Base-by-base conservation (phyloP, 2,888 invertebrate species). In the Nebria salina region DNA sequence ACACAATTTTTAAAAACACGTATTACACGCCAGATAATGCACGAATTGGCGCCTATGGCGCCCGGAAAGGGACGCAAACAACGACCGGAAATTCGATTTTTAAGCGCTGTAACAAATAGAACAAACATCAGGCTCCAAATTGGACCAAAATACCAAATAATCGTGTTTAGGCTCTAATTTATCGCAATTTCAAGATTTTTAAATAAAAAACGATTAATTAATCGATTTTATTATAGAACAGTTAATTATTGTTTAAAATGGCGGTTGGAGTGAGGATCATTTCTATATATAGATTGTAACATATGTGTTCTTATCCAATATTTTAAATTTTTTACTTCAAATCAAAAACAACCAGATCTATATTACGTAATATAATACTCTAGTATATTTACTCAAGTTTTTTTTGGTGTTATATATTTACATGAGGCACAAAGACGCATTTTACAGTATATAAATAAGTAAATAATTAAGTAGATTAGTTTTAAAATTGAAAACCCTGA, bases 11-110 rank as follows among this genome's bases (percentile, higher is more conserved):
- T 70, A 26, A 15, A 54, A 26, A 64, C 13, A 54, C 7, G 20
- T 70, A 6, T 70, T 26, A 20, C 34, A 72, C 20, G 66, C n/a
- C 34, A 34, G 34, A 34, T 4, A 34, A 34, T 34, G 70, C 54
- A 54, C 54, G 2, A 54, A 54, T 54, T 42, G 80, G 80, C 80
- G 80, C 80, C 15, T 9, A 15, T n/a, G 34, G 80, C 80, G 80
- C 80, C 80, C 80, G 72, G 42, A 54, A 80, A 43, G 70, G 80
- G 80, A 68, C 80, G 15, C 34, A 25, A 15, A 54, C 66, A 66
- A 34, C 70, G 42, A 54, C 75, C 64, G 65, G 65, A 54, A n/a
- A 74, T 64, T 15, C 5, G 5, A 3, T 75, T 9, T 64, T 7
- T 13, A 11, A 13, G 42, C 64, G 11, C 80, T 80, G 75, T 2